Percentiles rank a stretch among this genome's conserved stretches.
Evolutionary conservation across 2,113 vertebrate species (phyloP).

Genomic region (Hemicordylus capensis): DNA sequence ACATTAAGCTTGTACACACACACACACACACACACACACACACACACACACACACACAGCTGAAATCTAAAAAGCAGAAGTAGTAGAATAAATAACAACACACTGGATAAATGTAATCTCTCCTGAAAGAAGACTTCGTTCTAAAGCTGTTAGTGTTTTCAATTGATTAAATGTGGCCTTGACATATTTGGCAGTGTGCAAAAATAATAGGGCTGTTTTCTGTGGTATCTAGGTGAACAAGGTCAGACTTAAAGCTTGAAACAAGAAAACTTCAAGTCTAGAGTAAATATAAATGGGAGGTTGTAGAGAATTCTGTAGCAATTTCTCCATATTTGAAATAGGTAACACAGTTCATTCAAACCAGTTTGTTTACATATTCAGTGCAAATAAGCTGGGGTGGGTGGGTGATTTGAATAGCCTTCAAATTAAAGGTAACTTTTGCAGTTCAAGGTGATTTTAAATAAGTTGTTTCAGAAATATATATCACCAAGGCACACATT

Average conservation of each 20-base stretch:
- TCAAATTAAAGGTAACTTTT: not conserved
- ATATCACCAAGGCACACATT: not conserved
- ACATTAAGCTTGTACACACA: no score
- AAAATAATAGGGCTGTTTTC: slow-evolving; percentile 56
- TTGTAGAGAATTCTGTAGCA: slow-evolving; percentile 24
- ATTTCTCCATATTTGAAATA: not conserved
- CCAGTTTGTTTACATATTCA: not conserved
- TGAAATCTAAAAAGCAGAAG: slow-evolving; percentile 40
- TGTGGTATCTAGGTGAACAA: slow-evolving; percentile 61
- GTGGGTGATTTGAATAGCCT: not conserved
- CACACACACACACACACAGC: slow-evolving; percentile 31
- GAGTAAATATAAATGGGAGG: slow-evolving; percentile 45
- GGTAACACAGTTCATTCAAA: not conserved
- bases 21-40: no score
- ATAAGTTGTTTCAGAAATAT: not conserved
- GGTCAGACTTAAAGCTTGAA: slow-evolving; percentile 46
- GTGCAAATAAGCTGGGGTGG: not conserved
- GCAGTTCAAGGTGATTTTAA: not conserved
- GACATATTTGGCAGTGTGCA: slow-evolving; percentile 45
- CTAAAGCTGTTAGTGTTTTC: slow-evolving; percentile 27
- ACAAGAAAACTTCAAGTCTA: slow-evolving; percentile 42
- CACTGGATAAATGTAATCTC: slow-evolving; percentile 28
- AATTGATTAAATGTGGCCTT: slow-evolving; percentile 44
- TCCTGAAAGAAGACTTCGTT: slow-evolving; percentile 38
- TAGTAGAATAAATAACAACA: slow-evolving; percentile 26